Percentiles rank a stretch among this genome's conserved stretches.
phyloP scores from a whole-genome alignment of 2,113 vertebrate genomes.

The Rhinolophus ferrumequinum region DNA sequence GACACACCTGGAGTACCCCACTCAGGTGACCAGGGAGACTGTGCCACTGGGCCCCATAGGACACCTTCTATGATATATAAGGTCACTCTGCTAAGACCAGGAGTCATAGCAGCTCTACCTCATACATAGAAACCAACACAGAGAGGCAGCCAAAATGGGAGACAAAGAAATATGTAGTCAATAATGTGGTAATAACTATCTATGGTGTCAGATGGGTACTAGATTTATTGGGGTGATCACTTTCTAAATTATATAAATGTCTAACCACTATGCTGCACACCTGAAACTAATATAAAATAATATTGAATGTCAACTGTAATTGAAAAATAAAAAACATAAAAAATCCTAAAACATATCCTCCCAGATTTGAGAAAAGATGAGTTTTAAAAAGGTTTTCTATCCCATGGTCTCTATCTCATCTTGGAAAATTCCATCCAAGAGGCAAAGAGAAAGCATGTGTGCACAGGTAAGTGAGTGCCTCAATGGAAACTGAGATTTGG shows the following conservation, averaged over 20 bases:
- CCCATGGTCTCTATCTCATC: not conserved
- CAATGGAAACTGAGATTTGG: constrained; percentile 21
- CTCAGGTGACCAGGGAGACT: not conserved
- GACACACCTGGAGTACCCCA: not conserved
- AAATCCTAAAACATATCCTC: constrained; percentile 16
- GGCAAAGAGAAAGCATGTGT: not conserved
- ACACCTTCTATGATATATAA: not conserved
- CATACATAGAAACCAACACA: not conserved
- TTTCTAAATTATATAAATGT: not conserved
- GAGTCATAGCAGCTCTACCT: not conserved
- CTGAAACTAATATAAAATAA: not conserved
- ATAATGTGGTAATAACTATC: not conserved
- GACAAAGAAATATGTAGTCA: not conserved
- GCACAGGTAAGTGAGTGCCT: not conserved
- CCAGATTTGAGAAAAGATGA: constrained; percentile 31
- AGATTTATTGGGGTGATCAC: not conserved
- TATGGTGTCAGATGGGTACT: not conserved
- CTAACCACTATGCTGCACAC: not conserved
- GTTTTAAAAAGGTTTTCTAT: constrained; percentile 13
- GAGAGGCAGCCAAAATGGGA: not conserved
- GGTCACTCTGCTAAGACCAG: not conserved
- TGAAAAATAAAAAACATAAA: not conserved
- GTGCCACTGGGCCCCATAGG: not conserved
- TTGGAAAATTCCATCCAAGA: constrained; percentile 40
- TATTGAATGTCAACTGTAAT: not conserved